These are phyloP conservation scores for Barnardius zonarius DNA, from an alignment of 2,113 vertebrate genomes.

Conservation along the genomic window DNA sequence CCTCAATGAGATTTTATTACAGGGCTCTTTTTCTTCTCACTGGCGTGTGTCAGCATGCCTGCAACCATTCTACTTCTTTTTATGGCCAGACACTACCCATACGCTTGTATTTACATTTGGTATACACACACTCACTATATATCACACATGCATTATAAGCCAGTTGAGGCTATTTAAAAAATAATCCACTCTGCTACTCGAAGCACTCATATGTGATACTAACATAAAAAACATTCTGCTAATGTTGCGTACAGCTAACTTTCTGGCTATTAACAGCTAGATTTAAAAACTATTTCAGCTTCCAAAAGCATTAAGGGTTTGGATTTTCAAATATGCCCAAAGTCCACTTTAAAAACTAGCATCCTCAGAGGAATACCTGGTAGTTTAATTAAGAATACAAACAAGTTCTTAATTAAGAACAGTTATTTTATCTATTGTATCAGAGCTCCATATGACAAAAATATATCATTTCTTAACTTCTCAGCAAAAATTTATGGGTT, in stretches of 20 bases:
- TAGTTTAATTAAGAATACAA: neutral
- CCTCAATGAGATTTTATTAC: slow-evolving; percentile 80
- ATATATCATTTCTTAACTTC: neutral
- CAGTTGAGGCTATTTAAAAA: neutral
- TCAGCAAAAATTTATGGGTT: neutral
- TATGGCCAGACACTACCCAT: neutral
- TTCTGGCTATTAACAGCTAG: neutral
- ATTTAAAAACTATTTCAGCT: neutral
- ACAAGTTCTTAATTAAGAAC: neutral
- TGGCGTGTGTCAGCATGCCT: neutral
- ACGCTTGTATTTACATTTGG: neutral
- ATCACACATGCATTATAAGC: neutral
- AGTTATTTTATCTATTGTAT: neutral
- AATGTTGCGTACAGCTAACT: neutral
- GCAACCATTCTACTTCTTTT: slow-evolving; percentile 12
- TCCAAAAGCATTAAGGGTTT: neutral
- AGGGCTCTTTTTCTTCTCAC: slow-evolving; percentile 71
- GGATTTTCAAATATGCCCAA: neutral
- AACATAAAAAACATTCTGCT: neutral
- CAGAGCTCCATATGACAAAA: neutral
- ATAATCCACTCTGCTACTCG: neutral
- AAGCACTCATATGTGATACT: neutral
- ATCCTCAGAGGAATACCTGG: neutral
- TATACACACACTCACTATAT: neutral
- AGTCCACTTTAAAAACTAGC: neutral